These are phyloP conservation scores for Bibio marci DNA, from an alignment of 2,888 invertebrate genomes.

Conservation along the genomic window DNA sequence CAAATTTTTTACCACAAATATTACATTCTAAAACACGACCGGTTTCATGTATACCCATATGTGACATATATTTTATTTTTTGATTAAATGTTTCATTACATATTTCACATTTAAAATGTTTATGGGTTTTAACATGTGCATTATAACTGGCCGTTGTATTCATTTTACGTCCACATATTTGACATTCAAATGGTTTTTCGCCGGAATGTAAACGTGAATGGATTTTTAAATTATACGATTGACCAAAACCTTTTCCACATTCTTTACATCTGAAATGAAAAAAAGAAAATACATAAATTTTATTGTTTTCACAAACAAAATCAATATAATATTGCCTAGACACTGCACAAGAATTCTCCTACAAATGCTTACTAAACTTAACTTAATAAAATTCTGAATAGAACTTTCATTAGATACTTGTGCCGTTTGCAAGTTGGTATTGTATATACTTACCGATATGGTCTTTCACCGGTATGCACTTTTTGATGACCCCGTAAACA, in stretches of 20 bases:
- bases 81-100: constrained; percentile 8
- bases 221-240: constrained; percentile 28
- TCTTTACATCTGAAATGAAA: constrained; percentile 22
- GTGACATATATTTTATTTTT: constrained; percentile 7
- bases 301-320: neutral
- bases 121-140: constrained; percentile 27
- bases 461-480: constrained; percentile 27
- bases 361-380: no score
- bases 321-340: no score
- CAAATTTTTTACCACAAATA: constrained; percentile 6
- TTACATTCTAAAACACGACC: constrained; percentile 6
- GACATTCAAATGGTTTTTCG: constrained; percentile 27
- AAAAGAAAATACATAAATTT: constrained; percentile 1
- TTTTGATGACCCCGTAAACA: constrained; percentile 28
- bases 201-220: constrained; percentile 28
- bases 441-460: constrained; percentile 23
- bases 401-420: no score
- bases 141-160: constrained; percentile 27
- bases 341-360: no score
- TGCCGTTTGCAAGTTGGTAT: no score
- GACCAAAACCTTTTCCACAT: constrained; percentile 28
- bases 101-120: constrained; percentile 10
- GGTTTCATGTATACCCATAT: constrained; percentile 8
- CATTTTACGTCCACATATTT: constrained; percentile 26
- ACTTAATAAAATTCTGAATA: no score